Base-by-base conservation (phyloP, 2,888 invertebrate species). In the Drosophila subsilvestris region DNA sequence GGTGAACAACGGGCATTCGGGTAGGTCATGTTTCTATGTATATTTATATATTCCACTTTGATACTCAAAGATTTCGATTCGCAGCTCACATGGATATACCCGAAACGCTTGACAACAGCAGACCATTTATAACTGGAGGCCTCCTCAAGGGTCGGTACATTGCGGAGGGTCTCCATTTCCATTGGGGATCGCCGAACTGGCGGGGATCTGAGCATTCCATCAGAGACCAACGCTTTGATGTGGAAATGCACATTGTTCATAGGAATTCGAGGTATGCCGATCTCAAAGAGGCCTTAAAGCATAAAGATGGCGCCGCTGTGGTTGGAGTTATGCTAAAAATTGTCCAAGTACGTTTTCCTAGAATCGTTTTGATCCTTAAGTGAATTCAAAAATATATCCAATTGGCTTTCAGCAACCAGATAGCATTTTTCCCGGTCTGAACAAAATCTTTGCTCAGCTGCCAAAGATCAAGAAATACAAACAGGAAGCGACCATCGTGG, bases 171-270 rank as follows among this genome's bases (percentile, higher is more conserved):
- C 25, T 91, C 0, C 91, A 91, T 32, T 96, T 96, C 90, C 96
- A 96, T 90, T 96, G 96, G 96, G 92, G 94, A 5, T 94, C 94
- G 73, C 94, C 93, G 84, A 94, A 94, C 90, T 93, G 94, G 87
- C 93, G 94, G 14, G 96, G 96, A 17, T 95, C 96, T 0, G 91
- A 91, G 32, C 91, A 91, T 43, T 27, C 66, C 2, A 80, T 90
- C 20, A 75, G 88, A 43, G 75, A 75, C 6, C 63, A 50, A n/a
- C 94, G 94, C 54, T 94, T 92, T 78, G 93, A 94, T 10, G 88
- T 94, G 54, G 95, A 95, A 90, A 90, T 95, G 77, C 96, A 96
- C 88, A 92, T 95, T 53, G 95, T 96, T 0, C 95, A 95, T 89
- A 94, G 94, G 79, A 93, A 93, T 50, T 93, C 92, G 77, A 94